A percentile compares a stretch with the other conserved stretches of the same genome.
Conservation (phyloP, 2,888 invertebrate species). For the Aphelenchoides bicaudatus region DNA sequence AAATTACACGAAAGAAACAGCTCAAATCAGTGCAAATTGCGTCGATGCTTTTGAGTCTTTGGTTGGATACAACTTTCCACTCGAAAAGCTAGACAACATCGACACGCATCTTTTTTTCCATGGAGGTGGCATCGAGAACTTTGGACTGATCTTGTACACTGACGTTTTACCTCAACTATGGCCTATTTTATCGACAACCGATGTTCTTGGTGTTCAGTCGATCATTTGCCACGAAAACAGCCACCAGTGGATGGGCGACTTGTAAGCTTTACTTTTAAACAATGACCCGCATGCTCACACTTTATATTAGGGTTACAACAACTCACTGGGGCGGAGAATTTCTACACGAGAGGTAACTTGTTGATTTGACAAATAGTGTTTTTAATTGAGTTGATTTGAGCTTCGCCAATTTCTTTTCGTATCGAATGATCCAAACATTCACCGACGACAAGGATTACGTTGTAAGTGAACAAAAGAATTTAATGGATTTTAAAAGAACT, state of each 20-base stretch:
- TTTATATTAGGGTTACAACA: neutral
- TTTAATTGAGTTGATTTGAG: too few species aligned
- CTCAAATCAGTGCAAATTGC: constrained; percentile 13
- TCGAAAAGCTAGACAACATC: constrained; percentile 13
- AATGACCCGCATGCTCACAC: neutral
- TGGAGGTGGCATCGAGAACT: constrained; percentile 18
- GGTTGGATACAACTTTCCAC: constrained; percentile 5
- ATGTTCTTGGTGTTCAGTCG: neutral
- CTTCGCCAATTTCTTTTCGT: constrained; percentile 1
- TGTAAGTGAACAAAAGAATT: neutral
- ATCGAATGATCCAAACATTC: constrained; percentile 4
- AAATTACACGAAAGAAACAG: neutral
- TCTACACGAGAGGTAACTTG: constrained; percentile 2
- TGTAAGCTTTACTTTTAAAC: neutral
- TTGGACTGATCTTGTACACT: constrained; percentile 1
- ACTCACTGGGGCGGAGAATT: neutral
- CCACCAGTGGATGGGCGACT: constrained; percentile 12
- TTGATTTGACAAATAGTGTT: too few species aligned
- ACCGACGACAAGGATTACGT: neutral
- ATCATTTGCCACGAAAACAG: constrained; percentile 15
- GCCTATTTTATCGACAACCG: neutral
- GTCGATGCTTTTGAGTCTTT: constrained; percentile 15
- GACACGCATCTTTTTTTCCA: constrained; percentile 3
- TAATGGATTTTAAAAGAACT: neutral
- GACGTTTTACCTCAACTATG: neutral